Evolutionary conservation across 2,113 vertebrate species (phyloP).

Genomic region (Laticauda colubrina): DNA sequence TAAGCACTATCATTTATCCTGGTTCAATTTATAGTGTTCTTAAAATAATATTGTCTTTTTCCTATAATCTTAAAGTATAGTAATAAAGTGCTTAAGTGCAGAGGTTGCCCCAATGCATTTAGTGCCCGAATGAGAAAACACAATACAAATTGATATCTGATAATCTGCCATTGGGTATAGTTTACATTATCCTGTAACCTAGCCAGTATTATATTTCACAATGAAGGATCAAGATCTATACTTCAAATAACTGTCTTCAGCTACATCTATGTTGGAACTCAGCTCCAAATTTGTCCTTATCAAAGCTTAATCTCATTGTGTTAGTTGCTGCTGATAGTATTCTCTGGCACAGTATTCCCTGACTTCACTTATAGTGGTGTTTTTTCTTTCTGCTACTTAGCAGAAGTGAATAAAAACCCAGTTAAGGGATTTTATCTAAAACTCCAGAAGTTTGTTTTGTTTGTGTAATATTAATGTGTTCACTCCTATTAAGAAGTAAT

Average conservation of each 20-base stretch:
- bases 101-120: background rate
- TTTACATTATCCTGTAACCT: background rate
- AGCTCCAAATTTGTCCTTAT: background rate
- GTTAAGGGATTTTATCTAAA: background rate
- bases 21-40: background rate
- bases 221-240: background rate
- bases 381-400: background rate
- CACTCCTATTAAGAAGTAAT: background rate
- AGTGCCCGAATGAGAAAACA: background rate
- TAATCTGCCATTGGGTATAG: background rate
- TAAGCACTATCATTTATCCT: background rate
- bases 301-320: background rate
- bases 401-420: background rate
- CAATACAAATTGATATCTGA: background rate
- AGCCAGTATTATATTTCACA: background rate
- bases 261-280: background rate
- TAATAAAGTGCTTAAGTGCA: background rate
- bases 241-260: background rate
- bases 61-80: background rate
- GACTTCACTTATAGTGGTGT: background rate
- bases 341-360: background rate
- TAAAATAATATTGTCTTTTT: constrained; percentile 2
- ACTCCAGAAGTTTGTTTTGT: background rate
- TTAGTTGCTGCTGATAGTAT: background rate
- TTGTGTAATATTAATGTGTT: background rate